Evolutionary conservation across 1,140 invertebrate genomes (phyloP).

Genomic region (Neomicropteryx cornuta): DNA sequence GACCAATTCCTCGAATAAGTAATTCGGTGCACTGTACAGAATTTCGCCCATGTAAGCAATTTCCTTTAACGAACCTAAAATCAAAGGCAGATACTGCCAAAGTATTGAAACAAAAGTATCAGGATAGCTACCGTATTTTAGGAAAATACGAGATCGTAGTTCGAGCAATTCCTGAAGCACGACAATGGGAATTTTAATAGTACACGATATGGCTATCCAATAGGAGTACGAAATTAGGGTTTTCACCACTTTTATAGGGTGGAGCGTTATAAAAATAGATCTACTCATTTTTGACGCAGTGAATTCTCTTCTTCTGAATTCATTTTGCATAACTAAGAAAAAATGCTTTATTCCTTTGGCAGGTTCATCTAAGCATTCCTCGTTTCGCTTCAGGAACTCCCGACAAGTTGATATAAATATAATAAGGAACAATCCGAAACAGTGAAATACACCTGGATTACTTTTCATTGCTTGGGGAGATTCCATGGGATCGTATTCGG

Average conservation of each 20-base stretch:
- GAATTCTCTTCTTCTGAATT: constrained; percentile 36
- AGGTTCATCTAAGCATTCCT: constrained; percentile 20
- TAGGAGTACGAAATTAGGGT: constrained; percentile 21
- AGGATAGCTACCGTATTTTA: constrained; percentile 29
- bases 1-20: constrained; percentile 48
- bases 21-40: constrained; percentile 42
- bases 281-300: constrained; percentile 29
- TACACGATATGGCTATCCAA: constrained; percentile 21
- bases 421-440: constrained; percentile 45
- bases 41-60: constrained; percentile 41
- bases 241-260: constrained; percentile 28
- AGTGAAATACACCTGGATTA: constrained; percentile 45
- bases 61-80: constrained; percentile 43
- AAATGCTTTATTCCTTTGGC: constrained; percentile 21
- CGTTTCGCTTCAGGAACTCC: constrained; percentile 37
- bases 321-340: constrained; percentile 24
- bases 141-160: constrained; percentile 21
- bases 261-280: constrained; percentile 20
- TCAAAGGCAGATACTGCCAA: constrained; percentile 44
- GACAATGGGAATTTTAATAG: constrained; percentile 27
- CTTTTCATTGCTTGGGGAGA: constrained; percentile 52
- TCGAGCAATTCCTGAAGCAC: constrained; percentile 32
- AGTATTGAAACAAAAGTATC: constrained; percentile 33
- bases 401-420: constrained; percentile 44
- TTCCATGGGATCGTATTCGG: constrained; percentile 64